Evolutionary conservation across 30 jellyfish, hydroid and myxozoan genomes (phyloP).

Genomic region (Turritopsis rubra): DNA sequence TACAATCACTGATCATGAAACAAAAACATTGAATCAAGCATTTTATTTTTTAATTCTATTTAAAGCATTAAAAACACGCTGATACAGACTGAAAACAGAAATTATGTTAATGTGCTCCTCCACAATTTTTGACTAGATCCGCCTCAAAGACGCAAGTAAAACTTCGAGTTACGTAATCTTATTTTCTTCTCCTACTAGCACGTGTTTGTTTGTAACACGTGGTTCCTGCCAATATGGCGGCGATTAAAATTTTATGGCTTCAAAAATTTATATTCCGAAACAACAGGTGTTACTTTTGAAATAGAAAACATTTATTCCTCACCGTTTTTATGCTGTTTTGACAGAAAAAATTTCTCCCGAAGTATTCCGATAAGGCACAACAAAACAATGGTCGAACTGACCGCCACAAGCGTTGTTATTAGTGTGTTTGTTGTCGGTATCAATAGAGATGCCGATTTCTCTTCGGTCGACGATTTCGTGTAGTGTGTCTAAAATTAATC

Average conservation of each 20-base stretch:
- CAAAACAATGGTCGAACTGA: not conserved
- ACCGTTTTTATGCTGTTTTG: not conserved
- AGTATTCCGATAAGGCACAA: not conserved
- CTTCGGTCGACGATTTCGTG: slow-evolving; percentile 12
- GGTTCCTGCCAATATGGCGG: too few species aligned
- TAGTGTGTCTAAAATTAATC: not conserved
- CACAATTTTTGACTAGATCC: too few species aligned
- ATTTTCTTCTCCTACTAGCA: too few species aligned
- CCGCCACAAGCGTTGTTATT: not conserved
- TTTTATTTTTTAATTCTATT: not conserved
- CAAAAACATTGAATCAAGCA: not conserved
- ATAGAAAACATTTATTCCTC: not conserved
- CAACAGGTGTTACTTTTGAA: too few species aligned
- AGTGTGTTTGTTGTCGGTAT: not conserved
- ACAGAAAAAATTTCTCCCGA: not conserved
- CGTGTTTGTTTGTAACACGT: too few species aligned
- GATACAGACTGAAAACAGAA: too few species aligned
- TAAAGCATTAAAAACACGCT: too few species aligned
- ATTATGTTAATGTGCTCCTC: too few species aligned
- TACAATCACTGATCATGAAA: not conserved
- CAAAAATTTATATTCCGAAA: too few species aligned
- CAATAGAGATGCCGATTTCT: not conserved
- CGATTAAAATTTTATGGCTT: too few species aligned
- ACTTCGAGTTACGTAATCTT: too few species aligned
- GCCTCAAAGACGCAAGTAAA: too few species aligned